Conservation (phyloP, 2,888 invertebrate genomes). For the Ophion ventricosus region DNA sequence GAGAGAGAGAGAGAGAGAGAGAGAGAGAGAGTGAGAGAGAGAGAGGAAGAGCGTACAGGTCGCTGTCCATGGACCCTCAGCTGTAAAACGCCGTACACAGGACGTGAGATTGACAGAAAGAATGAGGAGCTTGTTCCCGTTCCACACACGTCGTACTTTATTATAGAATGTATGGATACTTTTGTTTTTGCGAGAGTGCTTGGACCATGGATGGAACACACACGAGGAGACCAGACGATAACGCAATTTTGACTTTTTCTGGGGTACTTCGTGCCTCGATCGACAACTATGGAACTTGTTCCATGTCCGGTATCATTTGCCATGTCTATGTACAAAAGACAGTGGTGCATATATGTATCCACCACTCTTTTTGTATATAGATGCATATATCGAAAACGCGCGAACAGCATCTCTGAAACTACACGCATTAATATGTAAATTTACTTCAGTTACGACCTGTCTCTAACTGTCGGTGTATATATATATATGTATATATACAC, state of each 20-base stretch:
- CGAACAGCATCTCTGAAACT: not conserved
- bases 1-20: not conserved
- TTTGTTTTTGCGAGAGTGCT: constrained; percentile 51
- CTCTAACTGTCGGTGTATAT: not conserved
- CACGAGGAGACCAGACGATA: constrained; percentile 66
- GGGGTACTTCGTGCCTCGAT: constrained; percentile 39
- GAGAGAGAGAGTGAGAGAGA: not conserved
- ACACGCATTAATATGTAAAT: not conserved
- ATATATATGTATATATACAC: too few species aligned
- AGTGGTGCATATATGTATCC: not conserved
- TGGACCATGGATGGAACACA: constrained; percentile 6
- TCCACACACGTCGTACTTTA: constrained; percentile 25
- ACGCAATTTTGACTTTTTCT: constrained; percentile 76
- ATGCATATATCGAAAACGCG: not conserved
- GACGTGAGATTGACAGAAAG: constrained; percentile 22
- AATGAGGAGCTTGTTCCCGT: constrained; percentile 33
- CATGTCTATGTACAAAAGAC: too few species aligned
- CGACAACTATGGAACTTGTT: constrained; percentile 36
- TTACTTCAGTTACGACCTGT: not conserved
- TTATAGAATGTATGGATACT: constrained; percentile 20
- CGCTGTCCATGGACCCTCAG: constrained; percentile 23
- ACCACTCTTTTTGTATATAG: not conserved
- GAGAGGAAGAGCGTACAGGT: constrained; percentile 13
- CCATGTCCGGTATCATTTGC: constrained; percentile 6
- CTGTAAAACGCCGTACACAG: constrained; percentile 45